A percentile compares a stretch with the other conserved stretches of the same genome.
Conservation (phyloP, 2,888 invertebrate genomes). For the Eremobia ochroleuca region DNA sequence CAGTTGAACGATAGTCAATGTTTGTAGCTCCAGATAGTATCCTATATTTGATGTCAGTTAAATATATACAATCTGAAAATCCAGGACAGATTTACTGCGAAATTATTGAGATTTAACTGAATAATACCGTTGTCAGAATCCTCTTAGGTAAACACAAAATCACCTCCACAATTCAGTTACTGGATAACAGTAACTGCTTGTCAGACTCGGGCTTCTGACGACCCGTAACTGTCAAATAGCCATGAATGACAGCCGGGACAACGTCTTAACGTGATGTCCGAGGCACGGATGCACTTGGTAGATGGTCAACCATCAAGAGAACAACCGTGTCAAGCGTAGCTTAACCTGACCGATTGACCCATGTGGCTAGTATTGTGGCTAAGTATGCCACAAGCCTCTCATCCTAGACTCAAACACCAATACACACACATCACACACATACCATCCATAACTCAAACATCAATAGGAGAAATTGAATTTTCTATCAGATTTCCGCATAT, state of each 20-base stretch:
- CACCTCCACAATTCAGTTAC: neutral
- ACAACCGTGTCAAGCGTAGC: neutral
- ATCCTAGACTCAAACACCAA: no score
- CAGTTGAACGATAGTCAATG: conserved; percentile 4
- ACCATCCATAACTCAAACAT: conserved; percentile 6
- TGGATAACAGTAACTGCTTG: neutral
- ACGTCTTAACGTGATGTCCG: neutral
- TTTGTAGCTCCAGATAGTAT: neutral
- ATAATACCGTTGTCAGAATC: neutral
- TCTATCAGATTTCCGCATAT: conserved; percentile 64
- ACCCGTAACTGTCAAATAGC: neutral
- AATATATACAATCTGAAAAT: conserved; percentile 7
- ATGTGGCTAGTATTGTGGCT: neutral
- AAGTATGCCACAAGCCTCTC: neutral
- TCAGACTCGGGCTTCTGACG: neutral
- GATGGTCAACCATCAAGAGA: neutral
- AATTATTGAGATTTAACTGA: conserved; percentile 11
- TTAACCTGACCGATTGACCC: neutral
- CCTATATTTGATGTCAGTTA: conserved; percentile 9
- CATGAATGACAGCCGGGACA: neutral
- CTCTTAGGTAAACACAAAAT: neutral
- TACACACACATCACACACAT: no score
- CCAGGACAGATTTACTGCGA: neutral
- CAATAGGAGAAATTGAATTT: conserved; percentile 66
- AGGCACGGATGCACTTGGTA: neutral